Evolutionary conservation across 2,113 vertebrate genomes (phyloP), one percentile per base, ranked within the genome.

Genomic region (Tor tambroides): DNA sequence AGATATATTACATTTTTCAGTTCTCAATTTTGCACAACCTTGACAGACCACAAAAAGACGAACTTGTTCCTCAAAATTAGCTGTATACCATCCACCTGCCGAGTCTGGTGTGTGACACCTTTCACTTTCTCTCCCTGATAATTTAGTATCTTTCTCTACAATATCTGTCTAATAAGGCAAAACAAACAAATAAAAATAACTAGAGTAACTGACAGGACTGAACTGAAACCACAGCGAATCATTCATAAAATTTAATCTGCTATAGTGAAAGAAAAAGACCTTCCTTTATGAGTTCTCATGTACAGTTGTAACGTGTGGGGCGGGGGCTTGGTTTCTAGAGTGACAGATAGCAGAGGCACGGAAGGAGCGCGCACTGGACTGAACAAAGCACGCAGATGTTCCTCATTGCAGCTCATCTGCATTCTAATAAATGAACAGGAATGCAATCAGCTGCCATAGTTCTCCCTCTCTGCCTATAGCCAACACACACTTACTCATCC

Each of bases 341-440:
- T 81, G 86, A 87, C 82, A 78, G 78, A 76, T 59, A 78, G 83
- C 89, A 88, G 84, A 72, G 8, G 54, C 43, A 63, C 90, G 74
- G 82, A 51, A 83, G 63, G 26, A 83, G 30, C 43, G 5, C 0
- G 61, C 41, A 30, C n/a, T 28, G 41, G 63, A 69, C 41, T 15
- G 41, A 90, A 92, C 91, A 92, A 93, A 91, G 91, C 87, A 87
- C 89, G 89, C 93, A 95, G 95, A 95, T 95, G 95, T 93, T 95
- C 88, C 91, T 94, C 91, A 91, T 92, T 94, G 91, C 85, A 89
- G 92, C 91, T 94, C 93, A 95, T 95, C 93, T 94, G 92, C 92
- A 94, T 94, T 91, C 91, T 93, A 94, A 94, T 93, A 94, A 92
- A 87, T 92, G 91, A 93, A 90, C 91, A 92, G 91, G 92, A 93